Evolutionary conservation across 2,797 vertebrate species (phyloP).

Genomic region (Cirrhinus mrigala): DNA sequence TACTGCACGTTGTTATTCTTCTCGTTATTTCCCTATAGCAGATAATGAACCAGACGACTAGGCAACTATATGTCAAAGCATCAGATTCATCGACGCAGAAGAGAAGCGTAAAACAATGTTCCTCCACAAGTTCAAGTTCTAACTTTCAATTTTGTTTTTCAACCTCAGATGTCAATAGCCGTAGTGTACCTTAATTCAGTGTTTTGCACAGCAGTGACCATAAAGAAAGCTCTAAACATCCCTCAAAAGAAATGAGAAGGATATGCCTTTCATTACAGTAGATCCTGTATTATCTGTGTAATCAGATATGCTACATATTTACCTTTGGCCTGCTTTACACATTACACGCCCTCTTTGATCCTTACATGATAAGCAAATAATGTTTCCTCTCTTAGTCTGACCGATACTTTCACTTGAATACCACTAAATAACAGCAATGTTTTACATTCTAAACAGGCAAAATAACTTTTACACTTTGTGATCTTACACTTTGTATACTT

Average conservation of each 20-base stretch:
- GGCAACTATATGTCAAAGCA: neutral
- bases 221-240: neutral
- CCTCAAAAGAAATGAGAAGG: neutral
- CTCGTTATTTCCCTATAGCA: no score
- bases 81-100: neutral
- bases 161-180: neutral
- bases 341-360: neutral
- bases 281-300: neutral
- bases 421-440: neutral
- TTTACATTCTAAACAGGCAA: neutral
- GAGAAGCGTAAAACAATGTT: neutral
- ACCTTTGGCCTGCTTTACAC: neutral
- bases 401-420: neutral
- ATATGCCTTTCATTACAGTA: neutral
- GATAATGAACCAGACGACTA: no score
- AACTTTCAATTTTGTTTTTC: neutral
- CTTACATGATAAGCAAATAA: neutral
- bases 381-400: neutral
- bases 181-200: neutral
- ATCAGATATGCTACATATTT: neutral
- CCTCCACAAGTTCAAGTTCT: no score
- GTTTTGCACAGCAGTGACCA: neutral
- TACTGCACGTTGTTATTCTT: no score
- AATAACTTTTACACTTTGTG: neutral
- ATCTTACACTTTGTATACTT: slow-evolving; percentile 5